A percentile compares a stretch with the other conserved stretches of the same genome.
phyloP scores from a whole-genome alignment of 1,140 invertebrate genomes.

The Hyles vespertilio region DNA sequence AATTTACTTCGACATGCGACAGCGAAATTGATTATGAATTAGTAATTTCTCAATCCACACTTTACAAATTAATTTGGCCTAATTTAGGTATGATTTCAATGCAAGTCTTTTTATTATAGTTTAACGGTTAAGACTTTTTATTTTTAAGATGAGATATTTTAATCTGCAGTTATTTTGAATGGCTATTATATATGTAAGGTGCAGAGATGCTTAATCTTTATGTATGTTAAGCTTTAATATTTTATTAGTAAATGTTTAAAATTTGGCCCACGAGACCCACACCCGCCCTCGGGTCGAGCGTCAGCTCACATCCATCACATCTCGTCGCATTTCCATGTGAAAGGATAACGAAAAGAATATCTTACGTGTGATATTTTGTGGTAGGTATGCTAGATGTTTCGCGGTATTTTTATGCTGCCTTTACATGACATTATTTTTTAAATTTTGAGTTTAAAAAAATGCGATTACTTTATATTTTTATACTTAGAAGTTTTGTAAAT shows the following conservation, averaged over 20 bases:
- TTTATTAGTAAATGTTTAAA: slow-evolving; percentile 76
- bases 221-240: slow-evolving; percentile 76
- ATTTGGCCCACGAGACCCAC: slow-evolving; percentile 58
- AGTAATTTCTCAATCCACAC: slow-evolving; percentile 42
- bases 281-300: slow-evolving; percentile 36
- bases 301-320: slow-evolving; percentile 13
- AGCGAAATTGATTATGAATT: slow-evolving; percentile 64
- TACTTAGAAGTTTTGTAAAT: slow-evolving; percentile 70
- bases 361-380: slow-evolving; percentile 71
- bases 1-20: slow-evolving; percentile 27
- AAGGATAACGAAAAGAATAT: slow-evolving; percentile 39
- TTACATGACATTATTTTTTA: slow-evolving; percentile 54
- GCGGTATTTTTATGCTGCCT: slow-evolving; percentile 57
- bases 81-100: slow-evolving; percentile 58
- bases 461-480: slow-evolving; percentile 69
- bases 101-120: slow-evolving; percentile 62
- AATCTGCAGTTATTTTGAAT: slow-evolving; percentile 74
- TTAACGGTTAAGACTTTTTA: slow-evolving; percentile 70
- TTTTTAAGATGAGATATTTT: slow-evolving; percentile 75
- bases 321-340: slow-evolving; percentile 14
- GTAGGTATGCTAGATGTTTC: slow-evolving; percentile 62
- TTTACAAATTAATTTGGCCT: slow-evolving; percentile 62
- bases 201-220: slow-evolving; percentile 76
- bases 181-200: slow-evolving; percentile 74
- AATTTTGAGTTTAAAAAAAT: slow-evolving; percentile 45